Conservation (phyloP, 2,888 invertebrate species). For the Homarus gammarus region DNA sequence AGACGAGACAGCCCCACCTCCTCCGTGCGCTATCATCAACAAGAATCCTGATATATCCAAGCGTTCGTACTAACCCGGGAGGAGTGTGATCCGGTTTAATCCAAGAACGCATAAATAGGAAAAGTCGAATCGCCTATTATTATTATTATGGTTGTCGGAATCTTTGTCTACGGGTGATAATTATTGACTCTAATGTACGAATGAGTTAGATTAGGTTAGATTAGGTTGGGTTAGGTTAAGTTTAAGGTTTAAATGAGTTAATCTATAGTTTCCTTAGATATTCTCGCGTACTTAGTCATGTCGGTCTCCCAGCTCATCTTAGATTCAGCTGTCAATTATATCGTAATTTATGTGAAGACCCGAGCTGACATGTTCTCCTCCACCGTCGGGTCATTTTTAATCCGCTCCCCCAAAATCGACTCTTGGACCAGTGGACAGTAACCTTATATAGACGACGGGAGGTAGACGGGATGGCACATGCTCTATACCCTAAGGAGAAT, state of each 20-base stretch:
- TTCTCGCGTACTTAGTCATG: neutral
- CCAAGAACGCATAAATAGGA: no score
- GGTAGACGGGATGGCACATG: constrained; percentile 6
- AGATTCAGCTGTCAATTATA: constrained; percentile 60
- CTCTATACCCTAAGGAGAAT: no score
- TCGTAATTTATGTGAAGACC: constrained; percentile 52
- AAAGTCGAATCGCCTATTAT: no score
- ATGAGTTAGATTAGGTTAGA: no score
- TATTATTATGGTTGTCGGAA: no score
- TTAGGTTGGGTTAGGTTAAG: no score
- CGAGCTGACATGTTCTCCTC: constrained; percentile 41
- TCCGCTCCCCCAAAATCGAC: constrained; percentile 17
- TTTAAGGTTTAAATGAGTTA: no score
- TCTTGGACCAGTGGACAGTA: neutral
- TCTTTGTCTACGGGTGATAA: no score
- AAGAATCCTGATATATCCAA: neutral
- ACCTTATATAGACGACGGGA: constrained; percentile 12
- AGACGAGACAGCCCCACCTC: neutral
- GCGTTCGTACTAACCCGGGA: no score
- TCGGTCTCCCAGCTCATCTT: constrained; percentile 20
- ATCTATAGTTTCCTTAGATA: no score
- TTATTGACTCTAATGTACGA: no score
- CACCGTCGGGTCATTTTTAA: constrained; percentile 46
- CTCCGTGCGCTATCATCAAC: neutral
- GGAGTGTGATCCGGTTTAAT: no score